phyloP scores from a whole-genome alignment of 2,888 invertebrate genomes.

The Nymphalis urticae region DNA sequence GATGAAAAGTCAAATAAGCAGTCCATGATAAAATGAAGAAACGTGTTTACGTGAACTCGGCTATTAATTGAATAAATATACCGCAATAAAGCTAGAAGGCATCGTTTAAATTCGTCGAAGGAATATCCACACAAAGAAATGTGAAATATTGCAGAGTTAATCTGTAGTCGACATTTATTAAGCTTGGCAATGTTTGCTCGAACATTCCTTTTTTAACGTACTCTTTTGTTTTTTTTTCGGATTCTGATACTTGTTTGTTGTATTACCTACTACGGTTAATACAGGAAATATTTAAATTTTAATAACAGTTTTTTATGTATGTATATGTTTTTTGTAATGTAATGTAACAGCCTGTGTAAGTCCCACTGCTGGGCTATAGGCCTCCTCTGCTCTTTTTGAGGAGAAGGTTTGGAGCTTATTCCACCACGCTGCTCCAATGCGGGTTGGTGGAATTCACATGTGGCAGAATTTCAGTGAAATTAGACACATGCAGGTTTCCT shows the following conservation, averaged over 20 bases:
- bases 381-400: no score
- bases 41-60: not conserved
- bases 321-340: no score
- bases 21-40: not conserved
- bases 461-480: no score
- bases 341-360: no score
- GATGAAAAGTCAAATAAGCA: not conserved
- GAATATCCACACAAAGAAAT: conserved; percentile 2
- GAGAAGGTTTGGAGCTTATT: no score
- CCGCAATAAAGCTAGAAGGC: not conserved
- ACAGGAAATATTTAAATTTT: not conserved
- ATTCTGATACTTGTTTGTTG: not conserved
- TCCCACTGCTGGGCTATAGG: no score
- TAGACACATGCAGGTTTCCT: no score
- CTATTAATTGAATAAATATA: conserved; percentile 5
- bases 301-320: not conserved
- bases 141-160: conserved; percentile 1
- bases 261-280: not conserved
- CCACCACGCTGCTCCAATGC: no score
- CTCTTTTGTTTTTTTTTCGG: not conserved
- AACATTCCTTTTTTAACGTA: not conserved
- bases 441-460: no score
- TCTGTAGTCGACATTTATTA: conserved; percentile 8
- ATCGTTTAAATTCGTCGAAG: conserved; percentile 6
- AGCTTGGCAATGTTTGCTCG: not conserved